Evolutionary conservation across 1,140 invertebrate genomes (phyloP).

Genomic region (Steinernema khuongi): DNA sequence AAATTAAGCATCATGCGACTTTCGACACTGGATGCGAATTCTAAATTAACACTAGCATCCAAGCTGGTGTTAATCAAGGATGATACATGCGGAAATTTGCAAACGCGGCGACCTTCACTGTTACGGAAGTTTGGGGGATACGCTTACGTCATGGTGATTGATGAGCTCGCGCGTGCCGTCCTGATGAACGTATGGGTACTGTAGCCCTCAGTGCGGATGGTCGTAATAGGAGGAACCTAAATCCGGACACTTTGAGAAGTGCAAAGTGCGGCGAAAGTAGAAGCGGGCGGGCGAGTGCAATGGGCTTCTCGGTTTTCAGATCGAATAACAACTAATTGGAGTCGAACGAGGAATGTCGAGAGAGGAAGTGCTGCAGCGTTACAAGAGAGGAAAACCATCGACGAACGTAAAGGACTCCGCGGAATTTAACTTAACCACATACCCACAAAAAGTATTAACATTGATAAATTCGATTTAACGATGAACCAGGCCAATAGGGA

Average conservation of each 20-base stretch:
- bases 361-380: background rate
- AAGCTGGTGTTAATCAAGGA: no score
- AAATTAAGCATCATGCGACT: background rate
- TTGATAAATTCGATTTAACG: slow-evolving; percentile 9
- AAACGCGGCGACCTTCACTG: no score
- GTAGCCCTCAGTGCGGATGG: no score
- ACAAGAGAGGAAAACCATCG: background rate
- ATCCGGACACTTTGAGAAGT: background rate
- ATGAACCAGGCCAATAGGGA: background rate
- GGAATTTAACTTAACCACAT: background rate
- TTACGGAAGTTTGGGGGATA: no score
- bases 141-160: no score
- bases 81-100: no score
- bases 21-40: background rate
- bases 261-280: background rate
- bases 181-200: no score
- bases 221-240: no score
- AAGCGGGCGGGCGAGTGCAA: background rate
- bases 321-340: slow-evolving; percentile 14
- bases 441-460: slow-evolving; percentile 13
- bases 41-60: no score
- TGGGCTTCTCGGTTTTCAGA: background rate
- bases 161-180: no score
- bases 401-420: background rate
- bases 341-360: background rate